A percentile compares a stretch with the other conserved stretches of the same genome.
Conservation (phyloP, 2,113 vertebrate genomes). For the Corydoras sp. region DNA sequence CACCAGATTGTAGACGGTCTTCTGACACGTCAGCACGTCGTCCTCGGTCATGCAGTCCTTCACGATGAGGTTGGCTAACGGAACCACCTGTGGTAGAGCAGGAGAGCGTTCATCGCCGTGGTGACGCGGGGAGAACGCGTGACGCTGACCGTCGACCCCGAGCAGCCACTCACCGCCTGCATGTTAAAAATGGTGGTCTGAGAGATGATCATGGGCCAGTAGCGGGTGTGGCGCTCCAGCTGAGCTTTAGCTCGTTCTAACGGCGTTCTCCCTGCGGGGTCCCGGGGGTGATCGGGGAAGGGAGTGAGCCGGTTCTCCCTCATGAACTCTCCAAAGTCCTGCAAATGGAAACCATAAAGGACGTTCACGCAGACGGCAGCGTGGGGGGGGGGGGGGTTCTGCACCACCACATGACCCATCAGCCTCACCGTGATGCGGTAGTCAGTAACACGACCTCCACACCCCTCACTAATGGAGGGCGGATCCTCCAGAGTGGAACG, state of each 20-base stretch:
- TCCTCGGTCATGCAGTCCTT: slow-evolving; percentile 91
- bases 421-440: slow-evolving; percentile 90
- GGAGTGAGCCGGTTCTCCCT: slow-evolving; percentile 94
- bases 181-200: slow-evolving; percentile 99
- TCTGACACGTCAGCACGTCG: slow-evolving; percentile 94
- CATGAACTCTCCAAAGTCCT: slow-evolving; percentile 99
- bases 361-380: too few relatives aligned
- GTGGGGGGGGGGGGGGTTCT: too few relatives aligned
- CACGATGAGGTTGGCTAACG: slow-evolving; percentile 91
- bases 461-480: slow-evolving; percentile 95
- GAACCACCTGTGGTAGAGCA: slow-evolving; percentile 79
- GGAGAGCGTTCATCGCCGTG: not conserved
- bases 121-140: too few relatives aligned
- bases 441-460: slow-evolving; percentile 93
- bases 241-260: slow-evolving; percentile 87
- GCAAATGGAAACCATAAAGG: not conserved
- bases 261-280: slow-evolving; percentile 78
- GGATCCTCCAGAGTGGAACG: slow-evolving; percentile 95
- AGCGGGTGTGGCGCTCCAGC: slow-evolving; percentile 92
- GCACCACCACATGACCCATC: not conserved
- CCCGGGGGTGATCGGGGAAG: slow-evolving; percentile 77
- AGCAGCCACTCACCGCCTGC: slow-evolving; percentile 81
- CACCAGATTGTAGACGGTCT: slow-evolving; percentile 94
- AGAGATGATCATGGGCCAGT: slow-evolving; percentile 99
- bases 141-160: too few relatives aligned